Conservation (phyloP, 1,140 invertebrate species). For the Dryas iulia region DNA sequence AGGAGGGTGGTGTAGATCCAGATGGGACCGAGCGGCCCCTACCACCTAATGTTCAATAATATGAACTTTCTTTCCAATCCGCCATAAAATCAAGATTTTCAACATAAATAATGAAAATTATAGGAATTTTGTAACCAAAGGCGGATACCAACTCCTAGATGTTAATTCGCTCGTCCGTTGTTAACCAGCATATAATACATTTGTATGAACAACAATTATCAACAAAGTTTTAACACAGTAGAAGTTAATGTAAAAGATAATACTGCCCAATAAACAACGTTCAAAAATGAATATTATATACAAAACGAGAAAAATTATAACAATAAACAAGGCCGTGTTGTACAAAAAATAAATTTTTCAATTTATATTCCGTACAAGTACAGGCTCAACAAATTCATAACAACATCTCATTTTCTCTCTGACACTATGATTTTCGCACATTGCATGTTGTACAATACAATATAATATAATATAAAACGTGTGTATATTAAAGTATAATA, state of each 20-base stretch:
- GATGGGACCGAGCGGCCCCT: slow-evolving; percentile 5
- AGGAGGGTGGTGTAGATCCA: slow-evolving; percentile 16
- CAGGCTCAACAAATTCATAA: background rate
- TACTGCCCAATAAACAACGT: too few species aligned
- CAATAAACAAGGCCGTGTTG: background rate
- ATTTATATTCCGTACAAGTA: too few species aligned
- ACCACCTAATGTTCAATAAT: slow-evolving; percentile 8
- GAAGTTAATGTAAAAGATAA: too few species aligned
- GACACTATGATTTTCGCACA: slow-evolving; percentile 6
- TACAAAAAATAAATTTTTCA: background rate
- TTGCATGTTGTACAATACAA: background rate
- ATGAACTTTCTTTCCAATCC: background rate
- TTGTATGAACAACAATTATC: background rate
- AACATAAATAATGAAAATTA: background rate
- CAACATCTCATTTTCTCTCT: background rate
- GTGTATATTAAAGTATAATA: background rate
- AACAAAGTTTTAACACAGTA: background rate
- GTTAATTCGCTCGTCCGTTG: background rate
- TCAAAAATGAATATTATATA: too few species aligned
- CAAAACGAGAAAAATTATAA: too few species aligned
- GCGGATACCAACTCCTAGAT: background rate
- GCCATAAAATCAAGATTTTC: background rate
- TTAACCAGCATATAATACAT: background rate
- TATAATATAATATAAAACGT: background rate
- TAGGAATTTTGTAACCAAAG: background rate